A percentile compares a stretch with the other conserved stretches of the same genome.
Evolutionary conservation across 2,888 invertebrate species (phyloP).

Genomic region (Sphaerophoria rueppellii): DNA sequence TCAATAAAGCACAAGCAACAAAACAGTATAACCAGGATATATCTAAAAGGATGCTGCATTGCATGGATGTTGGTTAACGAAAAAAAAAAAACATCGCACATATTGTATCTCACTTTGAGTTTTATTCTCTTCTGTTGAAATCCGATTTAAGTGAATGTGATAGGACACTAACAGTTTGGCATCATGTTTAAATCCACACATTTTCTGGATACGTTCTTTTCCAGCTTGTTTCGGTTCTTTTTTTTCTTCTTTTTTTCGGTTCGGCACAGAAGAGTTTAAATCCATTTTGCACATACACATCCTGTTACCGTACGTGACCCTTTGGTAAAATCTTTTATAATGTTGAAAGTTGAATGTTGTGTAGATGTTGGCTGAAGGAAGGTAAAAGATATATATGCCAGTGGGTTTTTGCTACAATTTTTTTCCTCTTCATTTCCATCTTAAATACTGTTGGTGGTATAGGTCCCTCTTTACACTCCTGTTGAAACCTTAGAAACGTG

Average conservation of each 20-base stretch:
- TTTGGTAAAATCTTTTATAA: conserved; percentile 64
- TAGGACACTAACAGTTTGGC: conserved; percentile 59
- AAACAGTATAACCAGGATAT: not conserved
- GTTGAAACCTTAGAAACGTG: conserved; percentile 70
- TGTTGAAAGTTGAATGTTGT: conserved; percentile 15
- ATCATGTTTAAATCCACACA: conserved; percentile 65
- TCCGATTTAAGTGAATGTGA: conserved; percentile 68
- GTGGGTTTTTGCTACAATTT: conserved; percentile 47
- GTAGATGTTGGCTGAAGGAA: not conserved
- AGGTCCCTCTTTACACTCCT: not conserved
- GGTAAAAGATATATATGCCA: conserved; percentile 61
- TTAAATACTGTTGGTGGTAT: not conserved
- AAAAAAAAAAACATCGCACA: conserved; percentile 41
- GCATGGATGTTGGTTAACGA: conserved; percentile 42
- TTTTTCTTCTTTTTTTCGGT: conserved; percentile 9
- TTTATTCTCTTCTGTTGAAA: conserved; percentile 57
- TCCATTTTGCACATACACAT: conserved; percentile 69
- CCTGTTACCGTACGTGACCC: conserved; percentile 69
- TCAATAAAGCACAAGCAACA: conserved; percentile 22
- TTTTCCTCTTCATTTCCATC: not conserved
- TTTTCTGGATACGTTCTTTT: conserved; percentile 31
- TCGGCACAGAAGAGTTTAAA: conserved; percentile 43
- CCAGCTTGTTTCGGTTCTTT: not conserved
- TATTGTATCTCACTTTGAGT: conserved; percentile 54
- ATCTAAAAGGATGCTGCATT: conserved; percentile 52